Conservation (phyloP, 2,888 invertebrate species). For the Congeria kusceri region DNA sequence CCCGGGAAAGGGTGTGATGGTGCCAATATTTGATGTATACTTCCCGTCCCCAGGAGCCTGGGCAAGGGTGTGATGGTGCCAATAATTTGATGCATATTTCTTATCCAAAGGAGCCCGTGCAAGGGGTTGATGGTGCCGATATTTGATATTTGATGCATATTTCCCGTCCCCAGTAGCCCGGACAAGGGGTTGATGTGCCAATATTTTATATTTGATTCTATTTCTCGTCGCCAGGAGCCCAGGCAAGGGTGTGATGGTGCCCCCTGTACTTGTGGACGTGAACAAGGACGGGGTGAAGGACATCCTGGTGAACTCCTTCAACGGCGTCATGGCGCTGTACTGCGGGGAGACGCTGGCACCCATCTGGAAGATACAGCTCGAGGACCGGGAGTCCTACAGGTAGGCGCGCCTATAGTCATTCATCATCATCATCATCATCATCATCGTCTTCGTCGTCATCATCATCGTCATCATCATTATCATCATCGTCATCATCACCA, state of each 20-base stretch:
- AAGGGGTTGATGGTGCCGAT: too few relatives aligned
- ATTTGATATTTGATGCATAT: too few relatives aligned
- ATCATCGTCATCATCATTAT: too few relatives aligned
- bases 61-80: too few relatives aligned
- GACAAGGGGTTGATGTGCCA: neutral
- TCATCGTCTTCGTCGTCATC: too few relatives aligned
- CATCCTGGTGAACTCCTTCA: conserved; percentile 81
- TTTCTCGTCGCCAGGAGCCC: conserved; percentile 59
- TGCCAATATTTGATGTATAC: too few relatives aligned
- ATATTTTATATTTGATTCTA: neutral
- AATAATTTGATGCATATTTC: too few relatives aligned
- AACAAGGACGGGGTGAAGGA: conserved; percentile 81
- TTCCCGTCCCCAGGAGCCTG: too few relatives aligned
- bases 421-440: too few relatives aligned
- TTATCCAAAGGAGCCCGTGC: too few relatives aligned
- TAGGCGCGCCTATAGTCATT: conserved; percentile 22
- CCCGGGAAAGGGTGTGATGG: too few relatives aligned
- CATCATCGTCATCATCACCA: too few relatives aligned
- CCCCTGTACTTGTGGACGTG: conserved; percentile 82
- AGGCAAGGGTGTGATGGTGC: conserved; percentile 82
- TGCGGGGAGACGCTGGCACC: conserved; percentile 77
- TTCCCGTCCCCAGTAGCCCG: neutral
- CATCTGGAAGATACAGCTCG: conserved; percentile 78
- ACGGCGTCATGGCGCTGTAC: conserved; percentile 78
- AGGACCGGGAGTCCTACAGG: conserved; percentile 83